phyloP scores from a whole-genome alignment of 2,113 vertebrate species.

The Cichladusa arquata region DNA sequence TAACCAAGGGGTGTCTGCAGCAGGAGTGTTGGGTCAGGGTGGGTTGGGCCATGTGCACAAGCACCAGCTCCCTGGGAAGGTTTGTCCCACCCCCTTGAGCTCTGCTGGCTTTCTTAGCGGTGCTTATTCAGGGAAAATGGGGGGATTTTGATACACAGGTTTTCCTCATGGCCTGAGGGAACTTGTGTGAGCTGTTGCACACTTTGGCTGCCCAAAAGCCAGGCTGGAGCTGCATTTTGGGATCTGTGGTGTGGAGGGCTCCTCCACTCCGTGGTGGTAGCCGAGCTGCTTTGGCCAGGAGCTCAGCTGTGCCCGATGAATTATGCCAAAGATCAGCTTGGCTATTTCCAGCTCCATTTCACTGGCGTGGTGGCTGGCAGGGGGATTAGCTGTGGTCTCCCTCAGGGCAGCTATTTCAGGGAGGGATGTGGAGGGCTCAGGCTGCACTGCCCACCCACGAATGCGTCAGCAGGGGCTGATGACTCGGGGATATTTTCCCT shows the following conservation, averaged over 20 bases:
- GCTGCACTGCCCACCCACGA: neutral
- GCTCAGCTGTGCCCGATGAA: neutral
- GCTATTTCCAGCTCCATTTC: neutral
- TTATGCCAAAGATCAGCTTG: neutral
- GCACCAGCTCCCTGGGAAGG: neutral
- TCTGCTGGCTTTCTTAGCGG: neutral
- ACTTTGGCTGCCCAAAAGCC: neutral
- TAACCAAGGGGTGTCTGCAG: fast-evolving
- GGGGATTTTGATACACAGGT: neutral
- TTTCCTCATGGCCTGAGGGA: fast-evolving
- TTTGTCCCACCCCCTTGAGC: neutral
- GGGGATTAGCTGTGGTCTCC: neutral
- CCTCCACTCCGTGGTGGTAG: neutral
- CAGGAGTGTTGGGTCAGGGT: neutral
- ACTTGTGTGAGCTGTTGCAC: neutral
- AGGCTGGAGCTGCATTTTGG: neutral
- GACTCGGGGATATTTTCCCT: neutral
- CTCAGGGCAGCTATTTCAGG: neutral
- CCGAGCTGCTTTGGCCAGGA: neutral
- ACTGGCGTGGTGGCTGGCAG: fast-evolving
- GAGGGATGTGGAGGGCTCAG: neutral
- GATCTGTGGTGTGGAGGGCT: fast-evolving
- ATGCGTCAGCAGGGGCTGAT: neutral
- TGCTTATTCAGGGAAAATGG: neutral
- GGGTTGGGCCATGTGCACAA: neutral